Conservation (phyloP, 2,113 vertebrate species). For the Tretioscincus oriximinensis region DNA sequence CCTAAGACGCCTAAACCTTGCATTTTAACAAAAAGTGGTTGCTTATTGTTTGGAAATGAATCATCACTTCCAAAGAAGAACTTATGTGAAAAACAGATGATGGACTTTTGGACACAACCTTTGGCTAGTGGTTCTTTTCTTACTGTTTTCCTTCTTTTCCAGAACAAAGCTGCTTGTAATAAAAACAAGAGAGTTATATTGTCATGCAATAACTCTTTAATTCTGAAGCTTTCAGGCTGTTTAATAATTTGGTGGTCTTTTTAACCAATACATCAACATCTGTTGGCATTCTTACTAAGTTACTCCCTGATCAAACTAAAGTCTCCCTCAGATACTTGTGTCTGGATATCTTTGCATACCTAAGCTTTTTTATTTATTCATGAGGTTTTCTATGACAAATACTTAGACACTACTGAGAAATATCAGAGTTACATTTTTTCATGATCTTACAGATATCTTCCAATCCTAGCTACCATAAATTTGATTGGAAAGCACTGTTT, state of each 20-base stretch:
- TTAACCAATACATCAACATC: too few species aligned
- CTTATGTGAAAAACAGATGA: background rate
- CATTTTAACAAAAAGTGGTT: background rate
- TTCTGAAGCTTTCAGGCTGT: background rate
- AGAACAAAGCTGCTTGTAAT: conserved; percentile 5
- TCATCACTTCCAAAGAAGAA: background rate
- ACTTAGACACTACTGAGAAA: too few species aligned
- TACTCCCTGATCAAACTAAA: too few species aligned
- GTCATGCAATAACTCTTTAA: background rate
- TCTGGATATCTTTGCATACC: too few species aligned
- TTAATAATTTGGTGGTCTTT: background rate
- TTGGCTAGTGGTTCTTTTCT: background rate
- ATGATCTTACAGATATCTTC: too few species aligned
- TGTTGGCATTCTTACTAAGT: too few species aligned
- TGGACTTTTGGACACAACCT: background rate
- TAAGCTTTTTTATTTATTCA: too few species aligned
- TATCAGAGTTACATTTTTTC: too few species aligned
- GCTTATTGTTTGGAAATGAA: background rate
- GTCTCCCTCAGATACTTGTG: too few species aligned
- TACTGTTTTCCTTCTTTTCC: background rate
- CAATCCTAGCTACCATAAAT: too few species aligned
- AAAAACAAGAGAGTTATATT: background rate
- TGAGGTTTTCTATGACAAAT: too few species aligned
- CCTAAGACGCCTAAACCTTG: background rate
- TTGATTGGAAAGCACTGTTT: too few species aligned